These are phyloP conservation scores for Puma concolor DNA, from an alignment of 2,113 vertebrate genomes.

Conservation along the genomic window DNA sequence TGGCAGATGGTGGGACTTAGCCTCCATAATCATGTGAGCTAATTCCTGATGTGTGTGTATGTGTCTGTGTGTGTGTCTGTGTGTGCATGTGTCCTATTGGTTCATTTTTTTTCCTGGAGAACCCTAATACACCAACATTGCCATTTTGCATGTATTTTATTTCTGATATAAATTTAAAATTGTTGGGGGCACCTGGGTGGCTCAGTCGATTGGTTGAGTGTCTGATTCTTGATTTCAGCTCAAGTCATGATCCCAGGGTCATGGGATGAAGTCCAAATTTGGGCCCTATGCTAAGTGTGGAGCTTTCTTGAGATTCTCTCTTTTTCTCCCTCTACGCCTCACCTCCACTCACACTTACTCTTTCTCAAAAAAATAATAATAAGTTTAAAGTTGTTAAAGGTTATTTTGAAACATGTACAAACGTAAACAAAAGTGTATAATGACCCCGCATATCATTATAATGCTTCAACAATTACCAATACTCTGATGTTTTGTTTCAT, in stretches of 20 bases:
- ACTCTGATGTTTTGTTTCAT: neutral
- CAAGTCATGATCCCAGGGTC: too few species aligned
- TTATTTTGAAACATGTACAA: neutral
- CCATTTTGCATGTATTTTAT: neutral
- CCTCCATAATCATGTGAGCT: neutral
- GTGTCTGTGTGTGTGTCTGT: neutral
- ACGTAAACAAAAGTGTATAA: neutral
- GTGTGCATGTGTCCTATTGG: neutral
- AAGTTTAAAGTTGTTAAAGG: neutral
- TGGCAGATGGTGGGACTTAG: too few species aligned
- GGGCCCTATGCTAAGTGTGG: too few species aligned
- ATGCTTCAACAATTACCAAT: neutral
- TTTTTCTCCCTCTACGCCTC: too few species aligned
- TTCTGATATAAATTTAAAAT: neutral
- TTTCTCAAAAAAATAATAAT: neutral
- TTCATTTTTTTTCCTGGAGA: neutral
- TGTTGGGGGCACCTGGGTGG: neutral
- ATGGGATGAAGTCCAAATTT: too few species aligned
- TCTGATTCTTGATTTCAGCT: too few species aligned
- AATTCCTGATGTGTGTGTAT: neutral
- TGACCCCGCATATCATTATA: neutral
- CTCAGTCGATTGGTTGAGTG: too few species aligned
- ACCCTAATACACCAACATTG: neutral
- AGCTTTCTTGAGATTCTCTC: too few species aligned
- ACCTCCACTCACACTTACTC: too few species aligned